These are phyloP conservation scores for Pristionchus entomophagus DNA, from an alignment of 2,888 invertebrate species.

Conservation along the genomic window DNA sequence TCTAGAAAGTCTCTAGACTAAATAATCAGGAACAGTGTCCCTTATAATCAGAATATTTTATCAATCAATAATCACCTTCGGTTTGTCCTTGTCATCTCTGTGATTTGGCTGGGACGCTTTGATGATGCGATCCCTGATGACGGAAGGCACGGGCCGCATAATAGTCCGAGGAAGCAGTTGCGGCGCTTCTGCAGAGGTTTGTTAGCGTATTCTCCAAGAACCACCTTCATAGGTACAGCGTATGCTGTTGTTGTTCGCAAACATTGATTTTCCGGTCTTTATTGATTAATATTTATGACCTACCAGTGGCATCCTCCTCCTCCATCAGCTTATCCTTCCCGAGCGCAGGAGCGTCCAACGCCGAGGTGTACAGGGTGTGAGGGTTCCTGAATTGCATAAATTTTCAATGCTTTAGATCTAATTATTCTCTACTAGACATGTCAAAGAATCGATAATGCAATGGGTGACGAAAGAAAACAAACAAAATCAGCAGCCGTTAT, in stretches of 20 bases:
- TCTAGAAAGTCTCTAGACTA: too few relatives aligned
- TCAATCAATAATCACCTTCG: neutral
- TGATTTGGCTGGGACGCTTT: slow-evolving; percentile 20
- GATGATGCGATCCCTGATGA: slow-evolving; percentile 28
- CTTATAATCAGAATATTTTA: too few relatives aligned
- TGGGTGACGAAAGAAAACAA: neutral
- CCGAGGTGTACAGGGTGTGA: slow-evolving; percentile 9
- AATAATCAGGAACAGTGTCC: too few relatives aligned
- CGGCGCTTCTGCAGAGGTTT: neutral
- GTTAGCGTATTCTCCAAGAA: too few relatives aligned
- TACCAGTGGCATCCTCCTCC: neutral
- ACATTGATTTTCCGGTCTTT: too few relatives aligned
- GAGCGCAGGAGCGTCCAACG: neutral
- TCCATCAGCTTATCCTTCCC: neutral
- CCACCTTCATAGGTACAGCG: too few relatives aligned
- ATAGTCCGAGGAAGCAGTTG: slow-evolving; percentile 1
- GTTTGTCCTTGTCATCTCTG: slow-evolving; percentile 11
- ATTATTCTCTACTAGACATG: neutral
- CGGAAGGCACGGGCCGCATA: slow-evolving; percentile 16
- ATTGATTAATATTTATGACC: too few relatives aligned
- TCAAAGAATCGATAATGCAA: neutral
- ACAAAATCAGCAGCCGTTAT: too few relatives aligned
- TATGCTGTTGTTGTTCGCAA: too few relatives aligned
- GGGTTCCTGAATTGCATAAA: neutral
- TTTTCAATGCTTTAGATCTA: neutral